Conservation (phyloP, 64 coral and sea anemone genomes). For the Montipora capricornis region DNA sequence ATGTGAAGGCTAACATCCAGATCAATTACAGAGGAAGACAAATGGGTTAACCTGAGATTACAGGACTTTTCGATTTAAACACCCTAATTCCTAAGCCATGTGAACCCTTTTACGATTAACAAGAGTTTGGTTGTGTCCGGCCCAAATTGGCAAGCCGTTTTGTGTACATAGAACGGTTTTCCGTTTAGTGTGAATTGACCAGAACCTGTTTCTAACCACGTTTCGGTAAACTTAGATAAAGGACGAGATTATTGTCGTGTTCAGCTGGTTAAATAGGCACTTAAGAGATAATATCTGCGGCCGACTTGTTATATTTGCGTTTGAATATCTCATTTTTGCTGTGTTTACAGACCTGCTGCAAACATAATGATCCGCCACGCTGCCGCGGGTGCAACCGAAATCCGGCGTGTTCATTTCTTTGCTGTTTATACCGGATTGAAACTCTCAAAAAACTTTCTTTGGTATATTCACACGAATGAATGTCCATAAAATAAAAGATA, state of each 20-base stretch:
- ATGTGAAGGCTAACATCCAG: no score
- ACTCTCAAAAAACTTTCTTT: neutral
- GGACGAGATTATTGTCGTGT: slow-evolving; percentile 13
- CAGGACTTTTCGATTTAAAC: no score
- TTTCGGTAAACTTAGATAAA: slow-evolving; percentile 44
- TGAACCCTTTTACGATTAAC: neutral
- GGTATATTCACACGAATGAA: neutral
- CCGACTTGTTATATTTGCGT: slow-evolving; percentile 32
- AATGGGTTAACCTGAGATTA: no score
- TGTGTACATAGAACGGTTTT: neutral
- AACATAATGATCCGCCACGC: neutral
- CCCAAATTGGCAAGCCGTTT: neutral
- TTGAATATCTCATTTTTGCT: slow-evolving; percentile 43
- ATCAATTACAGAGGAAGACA: no score
- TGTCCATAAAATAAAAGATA: neutral
- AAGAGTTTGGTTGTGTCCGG: neutral
- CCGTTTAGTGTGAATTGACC: neutral
- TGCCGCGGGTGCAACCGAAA: neutral
- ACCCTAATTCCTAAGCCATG: no score
- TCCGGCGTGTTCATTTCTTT: neutral
- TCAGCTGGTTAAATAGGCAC: slow-evolving; percentile 53
- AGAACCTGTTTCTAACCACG: slow-evolving; percentile 30
- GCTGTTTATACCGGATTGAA: no score
- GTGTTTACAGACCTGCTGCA: slow-evolving; percentile 25
- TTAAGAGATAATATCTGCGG: slow-evolving; percentile 23